Conservation (phyloP, 2,888 invertebrate species). For the Chromoteleia sp. region DNA sequence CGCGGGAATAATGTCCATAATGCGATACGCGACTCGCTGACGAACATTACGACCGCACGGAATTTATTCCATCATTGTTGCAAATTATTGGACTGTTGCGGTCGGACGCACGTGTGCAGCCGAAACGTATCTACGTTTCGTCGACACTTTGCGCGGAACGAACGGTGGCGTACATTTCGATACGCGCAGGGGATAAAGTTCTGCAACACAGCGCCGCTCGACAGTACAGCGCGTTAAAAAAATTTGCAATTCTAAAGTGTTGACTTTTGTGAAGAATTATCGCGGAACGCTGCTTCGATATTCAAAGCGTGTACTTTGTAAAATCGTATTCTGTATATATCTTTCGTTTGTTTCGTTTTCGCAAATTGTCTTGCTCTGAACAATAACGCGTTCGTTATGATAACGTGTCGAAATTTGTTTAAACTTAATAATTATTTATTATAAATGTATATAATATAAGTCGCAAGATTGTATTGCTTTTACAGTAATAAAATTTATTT, state of each 20-base stretch:
- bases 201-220: background rate
- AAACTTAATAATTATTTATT: no score
- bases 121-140: constrained; percentile 35
- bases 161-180: constrained; percentile 7
- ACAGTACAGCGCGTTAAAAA: background rate
- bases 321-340: background rate
- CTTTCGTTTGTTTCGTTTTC: background rate
- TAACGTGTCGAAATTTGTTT: background rate
- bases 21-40: constrained; percentile 51
- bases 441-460: no score
- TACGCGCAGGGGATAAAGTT: constrained; percentile 2
- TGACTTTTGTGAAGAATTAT: constrained; percentile 12
- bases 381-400: background rate
- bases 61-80: constrained; percentile 59
- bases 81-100: constrained; percentile 59
- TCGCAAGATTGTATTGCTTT: no score
- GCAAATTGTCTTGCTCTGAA: constrained; percentile 3
- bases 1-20: constrained; percentile 56
- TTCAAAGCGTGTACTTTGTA: background rate
- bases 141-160: constrained; percentile 14
- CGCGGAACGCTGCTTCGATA: background rate
- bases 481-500: no score
- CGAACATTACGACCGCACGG: constrained; percentile 48
- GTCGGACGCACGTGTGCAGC: constrained; percentile 21
- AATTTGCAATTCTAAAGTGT: constrained; percentile 11